Percentiles rank a stretch among this genome's conserved stretches.
These are phyloP conservation scores for Ophioninae sp. DNA, from an alignment of 2,888 invertebrate genomes.

Conservation along the genomic window DNA sequence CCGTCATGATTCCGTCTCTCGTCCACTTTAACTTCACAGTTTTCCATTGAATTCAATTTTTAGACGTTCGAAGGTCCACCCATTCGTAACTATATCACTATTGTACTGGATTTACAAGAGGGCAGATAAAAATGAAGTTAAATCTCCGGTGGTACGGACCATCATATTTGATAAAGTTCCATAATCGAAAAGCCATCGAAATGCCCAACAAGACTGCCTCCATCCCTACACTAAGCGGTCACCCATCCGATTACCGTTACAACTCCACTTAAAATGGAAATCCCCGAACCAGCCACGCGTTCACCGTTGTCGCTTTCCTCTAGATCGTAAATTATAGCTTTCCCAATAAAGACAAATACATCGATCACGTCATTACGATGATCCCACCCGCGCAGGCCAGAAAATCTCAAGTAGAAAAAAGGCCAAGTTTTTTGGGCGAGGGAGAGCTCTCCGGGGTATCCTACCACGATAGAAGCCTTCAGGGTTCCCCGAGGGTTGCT, in stretches of 20 bases:
- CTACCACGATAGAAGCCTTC: constrained; percentile 35
- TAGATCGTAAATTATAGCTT: constrained; percentile 1
- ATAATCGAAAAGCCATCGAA: neutral
- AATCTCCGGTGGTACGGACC: too few species aligned
- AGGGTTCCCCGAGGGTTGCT: constrained; percentile 50
- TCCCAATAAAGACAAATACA: constrained; percentile 24
- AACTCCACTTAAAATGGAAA: neutral
- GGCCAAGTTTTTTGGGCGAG: constrained; percentile 40
- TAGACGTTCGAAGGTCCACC: too few species aligned
- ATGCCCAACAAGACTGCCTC: neutral
- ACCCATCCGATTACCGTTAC: neutral
- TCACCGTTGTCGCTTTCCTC: constrained; percentile 1
- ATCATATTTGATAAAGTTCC: too few species aligned
- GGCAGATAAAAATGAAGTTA: too few species aligned
- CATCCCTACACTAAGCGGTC: neutral
- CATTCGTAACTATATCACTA: too few species aligned
- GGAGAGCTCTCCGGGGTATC: constrained; percentile 33
- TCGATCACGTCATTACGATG: constrained; percentile 39
- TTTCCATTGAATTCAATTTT: neutral
- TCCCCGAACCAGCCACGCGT: neutral
- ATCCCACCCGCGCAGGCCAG: constrained; percentile 12
- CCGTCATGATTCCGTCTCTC: neutral
- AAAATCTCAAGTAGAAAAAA: constrained; percentile 27
- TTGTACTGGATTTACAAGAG: too few species aligned
- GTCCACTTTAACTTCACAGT: neutral